Percentiles rank a stretch among this genome's conserved stretches.
phyloP scores from a whole-genome alignment of 35 echinoderm and acorn worm genomes.

The Heliocidaris tuberculata region DNA sequence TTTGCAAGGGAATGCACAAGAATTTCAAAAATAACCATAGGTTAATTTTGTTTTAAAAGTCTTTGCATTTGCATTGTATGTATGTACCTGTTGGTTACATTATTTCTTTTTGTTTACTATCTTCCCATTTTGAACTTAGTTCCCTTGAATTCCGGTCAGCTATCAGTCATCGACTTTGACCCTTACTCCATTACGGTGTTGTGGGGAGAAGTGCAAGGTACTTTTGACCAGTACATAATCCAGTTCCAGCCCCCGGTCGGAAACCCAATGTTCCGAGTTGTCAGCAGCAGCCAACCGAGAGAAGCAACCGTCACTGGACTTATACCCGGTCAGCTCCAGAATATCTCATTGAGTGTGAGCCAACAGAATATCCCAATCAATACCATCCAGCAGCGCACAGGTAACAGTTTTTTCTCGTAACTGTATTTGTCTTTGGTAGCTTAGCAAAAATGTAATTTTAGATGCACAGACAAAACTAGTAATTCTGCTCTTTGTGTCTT shows the following conservation, averaged over 20 bases:
- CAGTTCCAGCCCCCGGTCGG: background rate
- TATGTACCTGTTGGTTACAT: no score
- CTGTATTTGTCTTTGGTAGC: no score
- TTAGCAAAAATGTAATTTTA: no score
- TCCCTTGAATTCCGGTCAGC: background rate
- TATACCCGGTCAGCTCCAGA: background rate
- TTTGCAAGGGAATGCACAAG: no score
- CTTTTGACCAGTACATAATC: constrained; percentile 1
- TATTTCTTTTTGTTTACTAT: no score
- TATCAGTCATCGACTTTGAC: constrained; percentile 47
- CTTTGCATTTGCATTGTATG: no score
- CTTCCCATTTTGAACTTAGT: background rate
- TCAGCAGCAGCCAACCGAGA: background rate
- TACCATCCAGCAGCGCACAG: constrained; percentile 41
- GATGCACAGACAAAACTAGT: no score
- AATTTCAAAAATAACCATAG: no score
- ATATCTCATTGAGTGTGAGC: background rate
- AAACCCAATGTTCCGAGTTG: background rate
- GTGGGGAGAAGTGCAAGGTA: constrained; percentile 43
- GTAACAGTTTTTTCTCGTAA: background rate
- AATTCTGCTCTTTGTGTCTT: no score
- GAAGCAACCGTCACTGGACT: background rate
- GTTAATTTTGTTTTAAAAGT: no score
- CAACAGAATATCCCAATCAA: background rate
- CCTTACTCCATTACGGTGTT: constrained; percentile 25